These are phyloP conservation scores for Acanthurus tractus DNA, from an alignment of 2,797 vertebrate genomes.

Conservation along the genomic window DNA sequence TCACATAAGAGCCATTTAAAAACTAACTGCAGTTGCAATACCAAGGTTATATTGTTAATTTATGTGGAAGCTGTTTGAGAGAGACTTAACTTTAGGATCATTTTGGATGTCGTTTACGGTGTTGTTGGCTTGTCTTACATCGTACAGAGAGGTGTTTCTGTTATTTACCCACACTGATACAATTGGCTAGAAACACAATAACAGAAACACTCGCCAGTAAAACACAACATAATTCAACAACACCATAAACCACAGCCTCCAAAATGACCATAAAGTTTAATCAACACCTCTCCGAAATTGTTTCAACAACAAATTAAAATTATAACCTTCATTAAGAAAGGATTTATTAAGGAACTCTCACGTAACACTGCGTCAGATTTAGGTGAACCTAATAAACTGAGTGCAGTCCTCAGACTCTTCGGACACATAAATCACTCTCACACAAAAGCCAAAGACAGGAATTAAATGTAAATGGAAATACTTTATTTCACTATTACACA, in stretches of 20 bases:
- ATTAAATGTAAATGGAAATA: slow-evolving; percentile 91
- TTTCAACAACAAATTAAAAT: neutral
- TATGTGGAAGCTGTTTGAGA: neutral
- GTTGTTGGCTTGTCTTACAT: neutral
- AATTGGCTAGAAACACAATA: neutral
- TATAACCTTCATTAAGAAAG: neutral
- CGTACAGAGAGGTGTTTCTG: neutral
- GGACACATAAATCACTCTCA: slow-evolving; percentile 12
- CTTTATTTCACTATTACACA: slow-evolving; percentile 98
- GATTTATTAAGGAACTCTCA: neutral
- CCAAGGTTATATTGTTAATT: neutral
- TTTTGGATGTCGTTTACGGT: neutral
- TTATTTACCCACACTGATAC: neutral
- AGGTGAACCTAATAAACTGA: neutral
- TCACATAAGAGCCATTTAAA: neutral
- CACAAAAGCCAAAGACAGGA: slow-evolving; percentile 17
- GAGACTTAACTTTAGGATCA: neutral
- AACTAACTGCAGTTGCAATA: neutral
- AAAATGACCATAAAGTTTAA: neutral
- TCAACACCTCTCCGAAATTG: neutral
- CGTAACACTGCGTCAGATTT: neutral
- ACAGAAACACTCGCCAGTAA: neutral
- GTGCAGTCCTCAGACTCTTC: neutral
- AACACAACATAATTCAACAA: neutral
- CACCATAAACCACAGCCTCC: neutral